A percentile compares a stretch with the other conserved stretches of the same genome.
Evolutionary conservation across 2,888 invertebrate species (phyloP).

Genomic region (Brachyptera risi): DNA sequence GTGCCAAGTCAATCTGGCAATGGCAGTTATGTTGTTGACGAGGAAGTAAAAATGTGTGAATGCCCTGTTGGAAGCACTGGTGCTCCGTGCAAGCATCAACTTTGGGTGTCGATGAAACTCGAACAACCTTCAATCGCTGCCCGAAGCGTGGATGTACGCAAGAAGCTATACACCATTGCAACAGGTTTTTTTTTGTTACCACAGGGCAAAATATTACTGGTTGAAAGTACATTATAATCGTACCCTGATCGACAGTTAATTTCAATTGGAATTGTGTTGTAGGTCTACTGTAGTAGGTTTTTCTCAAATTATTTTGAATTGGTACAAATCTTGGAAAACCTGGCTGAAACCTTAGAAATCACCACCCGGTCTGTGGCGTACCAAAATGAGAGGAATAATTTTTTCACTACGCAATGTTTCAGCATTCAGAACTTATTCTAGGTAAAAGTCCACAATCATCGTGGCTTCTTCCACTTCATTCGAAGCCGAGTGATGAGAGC

Average conservation of each 20-base stretch:
- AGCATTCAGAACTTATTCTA: background rate
- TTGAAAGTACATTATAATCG: background rate
- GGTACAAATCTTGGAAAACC: too few relatives aligned
- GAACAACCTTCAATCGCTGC: background rate
- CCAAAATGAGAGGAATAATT: too few relatives aligned
- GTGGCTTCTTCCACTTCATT: background rate
- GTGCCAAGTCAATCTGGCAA: background rate
- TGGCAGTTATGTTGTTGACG: background rate
- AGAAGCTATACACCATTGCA: background rate
- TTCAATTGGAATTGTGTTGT: too few relatives aligned
- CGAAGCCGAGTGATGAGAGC: background rate
- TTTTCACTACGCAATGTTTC: too few relatives aligned
- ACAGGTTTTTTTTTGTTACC: background rate
- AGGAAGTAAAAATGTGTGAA: background rate
- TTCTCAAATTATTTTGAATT: too few relatives aligned
- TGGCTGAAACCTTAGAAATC: too few relatives aligned
- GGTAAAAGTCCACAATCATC: background rate
- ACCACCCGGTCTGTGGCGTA: too few relatives aligned
- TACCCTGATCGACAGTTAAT: too few relatives aligned
- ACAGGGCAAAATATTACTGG: background rate
- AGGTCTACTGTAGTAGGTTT: too few relatives aligned
- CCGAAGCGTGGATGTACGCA: background rate
- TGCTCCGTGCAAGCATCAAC: conserved; percentile 15
- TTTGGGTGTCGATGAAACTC: background rate
- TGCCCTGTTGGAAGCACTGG: conserved; percentile 7